Evolutionary conservation across 2,113 vertebrate genomes (phyloP).

Genomic region (Bagarius yarrelli): DNA sequence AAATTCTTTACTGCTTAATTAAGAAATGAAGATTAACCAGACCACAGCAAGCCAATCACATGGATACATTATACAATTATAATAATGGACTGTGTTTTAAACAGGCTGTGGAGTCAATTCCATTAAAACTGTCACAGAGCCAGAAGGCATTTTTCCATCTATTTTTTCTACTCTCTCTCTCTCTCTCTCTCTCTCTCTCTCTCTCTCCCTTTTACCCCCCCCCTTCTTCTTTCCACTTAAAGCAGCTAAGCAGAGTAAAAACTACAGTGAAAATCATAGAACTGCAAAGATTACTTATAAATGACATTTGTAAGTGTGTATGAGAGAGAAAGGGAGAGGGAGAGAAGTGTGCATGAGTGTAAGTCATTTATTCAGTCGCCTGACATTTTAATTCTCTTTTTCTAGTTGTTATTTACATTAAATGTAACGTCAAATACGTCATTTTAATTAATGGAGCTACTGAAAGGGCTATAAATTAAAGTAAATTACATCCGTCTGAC

Average conservation of each 20-base stretch:
- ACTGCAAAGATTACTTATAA: conserved; percentile 66
- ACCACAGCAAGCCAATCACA: neutral
- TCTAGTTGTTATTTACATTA: neutral
- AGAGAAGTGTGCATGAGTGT: neutral
- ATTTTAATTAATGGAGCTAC: too few species aligned
- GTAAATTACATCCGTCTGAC: neutral
- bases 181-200: conserved; percentile 1
- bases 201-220: conserved; percentile 44
- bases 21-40: conserved; percentile 7
- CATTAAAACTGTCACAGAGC: conserved; percentile 41
- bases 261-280: conserved; percentile 67
- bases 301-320: conserved; percentile 42
- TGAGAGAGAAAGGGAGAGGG: neutral
- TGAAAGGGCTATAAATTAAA: too few species aligned
- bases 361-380: neutral
- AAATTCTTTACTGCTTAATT: conserved; percentile 9
- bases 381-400: neutral
- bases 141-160: conserved; percentile 27
- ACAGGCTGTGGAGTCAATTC: conserved; percentile 11
- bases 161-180: neutral
- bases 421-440: too few species aligned
- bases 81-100: conserved; percentile 33
- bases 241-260: conserved; percentile 67
- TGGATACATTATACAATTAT: conserved; percentile 37
- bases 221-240: conserved; percentile 51